A percentile compares a stretch with the other conserved stretches of the same genome.
Evolutionary conservation across 1,140 invertebrate species (phyloP).

Genomic region (Pseudomyrmex cubaensis): DNA sequence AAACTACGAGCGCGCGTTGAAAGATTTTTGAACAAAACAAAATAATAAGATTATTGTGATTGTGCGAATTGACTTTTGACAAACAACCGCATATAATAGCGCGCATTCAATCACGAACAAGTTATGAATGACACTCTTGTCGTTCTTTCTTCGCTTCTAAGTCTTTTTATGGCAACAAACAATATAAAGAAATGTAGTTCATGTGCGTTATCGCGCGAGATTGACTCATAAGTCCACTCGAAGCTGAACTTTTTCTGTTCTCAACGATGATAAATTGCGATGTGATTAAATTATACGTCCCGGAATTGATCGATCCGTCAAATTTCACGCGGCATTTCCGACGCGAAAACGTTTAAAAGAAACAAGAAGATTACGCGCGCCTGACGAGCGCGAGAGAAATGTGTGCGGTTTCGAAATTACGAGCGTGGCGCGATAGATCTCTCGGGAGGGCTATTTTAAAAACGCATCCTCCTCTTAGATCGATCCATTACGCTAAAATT

Average conservation of each 20-base stretch:
- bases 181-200: constrained; percentile 14
- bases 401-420: constrained; percentile 27
- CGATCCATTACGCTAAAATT: constrained; percentile 58
- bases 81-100: neutral
- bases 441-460: constrained; percentile 48
- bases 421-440: constrained; percentile 40
- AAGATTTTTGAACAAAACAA: neutral
- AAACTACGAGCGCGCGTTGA: neutral
- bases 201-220: neutral
- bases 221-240: constrained; percentile 24
- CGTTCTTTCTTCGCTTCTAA: neutral
- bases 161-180: neutral
- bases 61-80: neutral
- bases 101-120: neutral
- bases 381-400: neutral
- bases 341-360: neutral
- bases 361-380: too few relatives aligned
- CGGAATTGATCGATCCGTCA: neutral
- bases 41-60: neutral
- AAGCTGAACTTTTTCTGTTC: neutral
- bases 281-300: too few relatives aligned
- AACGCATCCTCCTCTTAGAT: constrained; percentile 48
- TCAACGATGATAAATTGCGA: constrained; percentile 4
- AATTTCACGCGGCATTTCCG: neutral
- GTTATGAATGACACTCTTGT: neutral